Evolutionary conservation across 2,888 invertebrate genomes (phyloP).

Genomic region (Eupithecia pulchellata): DNA sequence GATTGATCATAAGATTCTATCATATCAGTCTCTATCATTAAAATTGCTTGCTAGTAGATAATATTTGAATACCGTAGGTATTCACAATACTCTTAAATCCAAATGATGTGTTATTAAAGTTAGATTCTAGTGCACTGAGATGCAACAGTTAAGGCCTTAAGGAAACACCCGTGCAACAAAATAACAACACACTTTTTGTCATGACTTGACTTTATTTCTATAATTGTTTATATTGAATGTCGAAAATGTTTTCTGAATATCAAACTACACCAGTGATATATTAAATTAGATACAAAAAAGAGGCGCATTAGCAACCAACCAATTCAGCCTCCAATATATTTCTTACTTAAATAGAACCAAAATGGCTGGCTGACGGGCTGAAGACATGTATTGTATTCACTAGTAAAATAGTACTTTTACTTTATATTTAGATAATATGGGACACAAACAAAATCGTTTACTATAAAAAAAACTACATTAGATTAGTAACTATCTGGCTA

Average conservation of each 20-base stretch:
- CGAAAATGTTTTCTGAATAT: conserved; percentile 14
- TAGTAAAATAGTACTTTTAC: not conserved
- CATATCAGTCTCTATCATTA: too few relatives aligned
- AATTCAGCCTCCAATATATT: not conserved
- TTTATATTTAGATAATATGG: not conserved
- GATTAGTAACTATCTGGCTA: not conserved
- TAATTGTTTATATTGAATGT: not conserved
- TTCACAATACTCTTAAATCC: too few relatives aligned
- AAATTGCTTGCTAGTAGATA: not conserved
- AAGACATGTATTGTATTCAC: not conserved
- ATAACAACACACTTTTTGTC: conserved; percentile 1
- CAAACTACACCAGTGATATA: conserved; percentile 16
- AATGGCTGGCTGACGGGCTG: not conserved
- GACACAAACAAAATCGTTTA: not conserved
- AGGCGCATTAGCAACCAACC: not conserved
- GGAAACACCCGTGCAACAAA: not conserved
- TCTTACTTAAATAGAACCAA: too few relatives aligned
- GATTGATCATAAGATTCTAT: too few relatives aligned
- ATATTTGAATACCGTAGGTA: too few relatives aligned
- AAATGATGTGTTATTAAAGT: not conserved
- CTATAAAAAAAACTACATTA: not conserved
- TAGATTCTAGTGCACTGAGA: not conserved
- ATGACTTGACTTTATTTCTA: conserved; percentile 15
- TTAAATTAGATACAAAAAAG: not conserved
- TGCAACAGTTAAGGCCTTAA: not conserved